These are phyloP conservation scores for Platanista minor DNA, from an alignment of 2,113 vertebrate genomes.

Conservation along the genomic window DNA sequence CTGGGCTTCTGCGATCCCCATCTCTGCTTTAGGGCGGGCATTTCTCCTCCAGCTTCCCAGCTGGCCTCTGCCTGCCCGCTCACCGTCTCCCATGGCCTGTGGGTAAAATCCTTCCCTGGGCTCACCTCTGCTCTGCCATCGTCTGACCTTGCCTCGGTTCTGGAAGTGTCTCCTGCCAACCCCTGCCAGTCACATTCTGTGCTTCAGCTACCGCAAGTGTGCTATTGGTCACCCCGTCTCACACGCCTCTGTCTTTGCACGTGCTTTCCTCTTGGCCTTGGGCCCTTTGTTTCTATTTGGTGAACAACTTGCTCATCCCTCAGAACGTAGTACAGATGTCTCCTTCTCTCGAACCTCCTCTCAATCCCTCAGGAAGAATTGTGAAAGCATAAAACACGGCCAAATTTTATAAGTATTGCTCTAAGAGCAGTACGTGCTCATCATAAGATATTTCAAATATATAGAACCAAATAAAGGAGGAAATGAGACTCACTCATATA, in stretches of 20 bases:
- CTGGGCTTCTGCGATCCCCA: rapidly evolving
- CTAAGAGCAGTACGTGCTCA: neutral
- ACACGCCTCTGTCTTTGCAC: rapidly evolving
- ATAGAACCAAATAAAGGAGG: neutral
- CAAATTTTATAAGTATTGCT: neutral
- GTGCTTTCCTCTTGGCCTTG: neutral
- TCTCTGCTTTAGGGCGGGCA: neutral
- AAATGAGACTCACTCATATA: neutral
- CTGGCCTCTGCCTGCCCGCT: neutral
- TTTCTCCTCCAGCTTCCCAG: neutral
- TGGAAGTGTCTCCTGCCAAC: neutral
- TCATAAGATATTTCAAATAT: neutral
- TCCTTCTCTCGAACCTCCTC: neutral
- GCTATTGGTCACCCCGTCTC: neutral
- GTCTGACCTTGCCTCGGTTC: neutral
- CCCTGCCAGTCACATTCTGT: neutral
- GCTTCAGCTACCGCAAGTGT: neutral
- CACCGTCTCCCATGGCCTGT: neutral
- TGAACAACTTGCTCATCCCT: neutral
- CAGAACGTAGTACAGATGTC: neutral
- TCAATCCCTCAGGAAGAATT: neutral
- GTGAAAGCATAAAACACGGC: neutral
- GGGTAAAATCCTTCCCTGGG: neutral
- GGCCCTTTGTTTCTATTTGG: neutral
- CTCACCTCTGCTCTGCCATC: neutral